Base-by-base conservation (phyloP, 2,113 vertebrate genomes). In the Emydocephalus ijimae region DNA sequence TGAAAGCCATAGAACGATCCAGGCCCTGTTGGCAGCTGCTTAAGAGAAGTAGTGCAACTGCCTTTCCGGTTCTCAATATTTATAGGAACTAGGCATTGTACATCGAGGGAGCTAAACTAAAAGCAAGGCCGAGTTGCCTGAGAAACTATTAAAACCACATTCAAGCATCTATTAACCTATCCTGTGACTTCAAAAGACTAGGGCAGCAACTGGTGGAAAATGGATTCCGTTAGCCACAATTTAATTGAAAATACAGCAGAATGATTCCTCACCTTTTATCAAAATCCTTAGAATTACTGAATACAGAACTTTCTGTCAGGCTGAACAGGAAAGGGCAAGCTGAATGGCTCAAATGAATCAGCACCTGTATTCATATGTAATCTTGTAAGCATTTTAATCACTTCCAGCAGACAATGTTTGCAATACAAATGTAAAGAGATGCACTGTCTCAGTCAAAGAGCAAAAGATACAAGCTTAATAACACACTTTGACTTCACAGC, bases 31-130 rank as follows among this genome's bases (percentile, higher is more conserved):
- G 94, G 90, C 91, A 95, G 94, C 94, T 95, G 94, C 95, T 96
- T 89, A 91, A 89, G 94, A 93, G 26, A 96, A 88, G 91, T 94
- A 95, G 95, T 95, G 95, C 89, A 96, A 93, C 92, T 94, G 90
- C 90, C 94, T 43, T 93, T 89, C 15, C 90, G 52, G 50, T 85
- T 15, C 86, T 12, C 87, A 2, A 39, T 61, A 93, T 39, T n/a
- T 57, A 92, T 93, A 43, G 11, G 55, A 45, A 81, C 1, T 14
- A 56, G 90, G 93, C 48, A 52, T 94, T 92, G 64, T 64, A 91
- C 91, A 93, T 94, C 69, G 74, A 89, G 86, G 50, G n/a, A n/a
- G 59, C 64, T 81, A 85, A 64, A 34, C 87, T 23, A 24, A 89
- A 4, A 10, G 1, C 91, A 18, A 39, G 0, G 0, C 87, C 52